Evolutionary conservation across 1,140 invertebrate genomes (phyloP), one percentile per base, ranked within the genome.

Genomic region (Lanistes nyassanus): DNA sequence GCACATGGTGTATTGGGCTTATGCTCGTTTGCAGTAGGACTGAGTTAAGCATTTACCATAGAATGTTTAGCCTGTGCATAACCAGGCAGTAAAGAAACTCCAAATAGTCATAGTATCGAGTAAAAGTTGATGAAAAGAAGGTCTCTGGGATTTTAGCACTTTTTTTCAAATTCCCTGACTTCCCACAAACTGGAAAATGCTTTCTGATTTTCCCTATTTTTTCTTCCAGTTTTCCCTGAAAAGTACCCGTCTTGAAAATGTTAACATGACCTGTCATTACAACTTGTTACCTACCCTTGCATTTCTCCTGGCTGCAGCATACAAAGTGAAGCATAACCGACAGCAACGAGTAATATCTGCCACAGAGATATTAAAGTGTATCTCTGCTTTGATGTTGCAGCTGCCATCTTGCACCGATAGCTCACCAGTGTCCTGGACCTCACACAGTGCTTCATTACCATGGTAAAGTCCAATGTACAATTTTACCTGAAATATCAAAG

Each of bases 381-480:
- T 56, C 23, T 77, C 73, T 7, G 66, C 34, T 23, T 79, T 79
- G 34, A 80, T 58, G 36, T 60, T 79, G 71, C 81, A 82, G n/a
- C 66, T 74, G 2, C 81, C 76, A 34, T 77, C 71, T 16, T 62
- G 47, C 2, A 85, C 80, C 19, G 65, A n/a, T 53, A 79, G 65
- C 26, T 83, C 83, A 1, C 58, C 72, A 62, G 79, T 81, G 21
- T 74, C 76, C 31, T 72, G 58, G 0, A 82, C 78, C 47, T 76
- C 68, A 55, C 83, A 82, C 21, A 85, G 71, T 11, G 79, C 69
- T 23, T 85, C 83, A 31, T 36, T 76, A 6, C 83, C 83, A 78
- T 83, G 83, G 58, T 81, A 85, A n/a, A 85, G 66, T 21, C 83
- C 83, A 42, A 77, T 74, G 62, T 80, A 81, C 62, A 85, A 23